phyloP scores from a whole-genome alignment of 2,113 vertebrate species.

The Pygoscelis adeliae region DNA sequence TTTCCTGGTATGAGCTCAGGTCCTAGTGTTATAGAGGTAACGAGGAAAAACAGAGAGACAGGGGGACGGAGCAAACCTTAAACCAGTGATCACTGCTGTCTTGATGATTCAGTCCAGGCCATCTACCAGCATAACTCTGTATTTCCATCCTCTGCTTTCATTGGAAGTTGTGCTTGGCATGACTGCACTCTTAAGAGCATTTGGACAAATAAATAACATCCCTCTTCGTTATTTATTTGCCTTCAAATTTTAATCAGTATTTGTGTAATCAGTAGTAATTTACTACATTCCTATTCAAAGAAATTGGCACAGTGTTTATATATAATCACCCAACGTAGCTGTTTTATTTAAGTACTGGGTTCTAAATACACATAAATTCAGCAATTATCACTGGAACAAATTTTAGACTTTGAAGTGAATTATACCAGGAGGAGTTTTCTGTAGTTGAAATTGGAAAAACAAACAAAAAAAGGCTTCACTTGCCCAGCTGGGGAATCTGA shows the following conservation, averaged over 20 bases:
- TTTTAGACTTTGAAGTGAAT: conserved; percentile 60
- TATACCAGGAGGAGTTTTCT: conserved; percentile 53
- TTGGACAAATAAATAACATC: conserved; percentile 70
- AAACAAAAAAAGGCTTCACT: conserved; percentile 25
- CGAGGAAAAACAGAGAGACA: background rate
- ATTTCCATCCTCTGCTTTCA: conserved; percentile 51
- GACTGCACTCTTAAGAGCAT: conserved; percentile 34
- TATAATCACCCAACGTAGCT: conserved; percentile 3
- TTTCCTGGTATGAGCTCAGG: background rate
- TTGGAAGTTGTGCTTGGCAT: conserved; percentile 69
- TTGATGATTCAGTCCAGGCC: conserved; percentile 24
- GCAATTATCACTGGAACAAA: conserved; percentile 62
- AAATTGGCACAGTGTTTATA: conserved; percentile 49
- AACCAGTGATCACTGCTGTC: background rate
- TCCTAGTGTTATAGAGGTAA: background rate
- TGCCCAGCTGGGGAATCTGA: conserved; percentile 21
- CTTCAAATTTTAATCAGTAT: conserved; percentile 69
- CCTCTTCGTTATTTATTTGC: conserved; percentile 67
- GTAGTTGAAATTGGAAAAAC: conserved; percentile 53
- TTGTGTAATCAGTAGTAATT: conserved; percentile 68
- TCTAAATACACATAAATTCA: conserved; percentile 60
- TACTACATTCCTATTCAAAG: conserved; percentile 53
- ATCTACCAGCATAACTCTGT: background rate
- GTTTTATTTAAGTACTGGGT: conserved; percentile 44
- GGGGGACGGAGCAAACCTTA: background rate